These are phyloP conservation scores for Rhinopithecus roxellana DNA, from an alignment of 2,113 vertebrate genomes.

Conservation along the genomic window DNA sequence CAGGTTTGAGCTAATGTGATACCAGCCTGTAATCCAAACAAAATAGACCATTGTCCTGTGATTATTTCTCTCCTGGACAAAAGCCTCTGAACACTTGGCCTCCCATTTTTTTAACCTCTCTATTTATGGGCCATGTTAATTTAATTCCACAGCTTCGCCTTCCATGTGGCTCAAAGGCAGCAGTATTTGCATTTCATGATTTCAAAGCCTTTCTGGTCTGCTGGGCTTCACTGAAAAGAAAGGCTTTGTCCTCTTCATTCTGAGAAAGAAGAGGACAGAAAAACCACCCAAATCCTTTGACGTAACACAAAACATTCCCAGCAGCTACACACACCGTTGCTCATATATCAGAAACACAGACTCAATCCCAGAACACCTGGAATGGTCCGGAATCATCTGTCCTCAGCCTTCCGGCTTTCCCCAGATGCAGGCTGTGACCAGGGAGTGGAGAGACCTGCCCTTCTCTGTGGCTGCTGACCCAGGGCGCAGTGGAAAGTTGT, in stretches of 20 bases:
- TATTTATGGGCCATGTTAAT: constrained; percentile 65
- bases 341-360: not conserved
- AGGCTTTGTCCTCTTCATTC: constrained; percentile 66
- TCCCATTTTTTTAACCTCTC: constrained; percentile 73
- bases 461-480: not conserved
- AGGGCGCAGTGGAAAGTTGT: not conserved
- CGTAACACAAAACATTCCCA: constrained; percentile 28
- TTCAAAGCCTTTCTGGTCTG: constrained; percentile 53
- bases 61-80: constrained; percentile 72
- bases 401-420: too few relatives aligned
- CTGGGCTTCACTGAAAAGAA: constrained; percentile 45
- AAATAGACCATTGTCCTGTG: constrained; percentile 71
- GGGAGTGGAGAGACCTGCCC: not conserved
- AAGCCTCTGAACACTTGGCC: constrained; percentile 68
- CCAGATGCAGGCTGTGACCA: not conserved
- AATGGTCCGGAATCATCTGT: not conserved
- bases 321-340: not conserved
- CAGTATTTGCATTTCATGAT: constrained; percentile 60
- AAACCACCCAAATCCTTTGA: constrained; percentile 37
- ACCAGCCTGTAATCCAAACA: constrained; percentile 72
- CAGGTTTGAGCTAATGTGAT: constrained; percentile 71
- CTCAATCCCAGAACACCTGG: not conserved
- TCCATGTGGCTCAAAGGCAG: constrained; percentile 33
- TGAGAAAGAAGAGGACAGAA: constrained; percentile 57
- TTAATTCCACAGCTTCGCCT: constrained; percentile 38